Base-by-base conservation (phyloP, 2,888 invertebrate genomes). In the Deroplatys truncata region DNA sequence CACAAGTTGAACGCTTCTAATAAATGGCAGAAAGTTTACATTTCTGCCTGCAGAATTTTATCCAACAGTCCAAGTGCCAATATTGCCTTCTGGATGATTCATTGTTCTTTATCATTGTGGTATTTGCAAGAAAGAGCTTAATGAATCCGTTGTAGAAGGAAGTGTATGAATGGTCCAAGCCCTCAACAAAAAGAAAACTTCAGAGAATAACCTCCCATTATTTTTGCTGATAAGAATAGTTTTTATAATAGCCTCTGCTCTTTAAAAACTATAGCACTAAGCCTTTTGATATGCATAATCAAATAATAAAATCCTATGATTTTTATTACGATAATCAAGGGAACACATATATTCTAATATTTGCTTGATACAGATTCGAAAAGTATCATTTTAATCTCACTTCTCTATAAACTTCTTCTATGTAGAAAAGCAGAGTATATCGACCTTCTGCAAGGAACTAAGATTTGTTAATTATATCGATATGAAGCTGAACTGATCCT, bases 61-160 rank as follows among this genome's bases (percentile, higher is more conserved):
- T 84, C 89, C 89, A 84, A 90, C 90, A 90, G 90, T 91, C 91
- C 91, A 90, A 90, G 91, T 89, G 91, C 91, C 91, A 91, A 91
- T 90, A 90, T 90, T 90, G 91, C 91, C 91, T 91, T 91, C 90
- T 86, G 88, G 72, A 88, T 86, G 84, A 84, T 56, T 86, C 56
- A 72, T 72, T 72, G 56, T 72, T 72, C 56, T 72, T 72, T 72
- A 72, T 72, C 56, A 72, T 72, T 72, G 43, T 43, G 56, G 56
- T 72, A 72, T 72, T 72, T 20, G 31, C 56, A 86, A 72, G 82
- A 82, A 86, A 28, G 86, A 86, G 86, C 86, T 86, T 86, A 72
- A 72, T 72, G 56, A 72, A 72, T 72, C 56, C 20, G 7, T 82
- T 86, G 10, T 86, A 28, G 28, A 86, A 28, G 82, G 82, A 86